Percentiles rank a stretch among this genome's conserved stretches.
These are phyloP conservation scores for Macropodus opercularis DNA, from an alignment of 2,797 vertebrate species.

Conservation along the genomic window DNA sequence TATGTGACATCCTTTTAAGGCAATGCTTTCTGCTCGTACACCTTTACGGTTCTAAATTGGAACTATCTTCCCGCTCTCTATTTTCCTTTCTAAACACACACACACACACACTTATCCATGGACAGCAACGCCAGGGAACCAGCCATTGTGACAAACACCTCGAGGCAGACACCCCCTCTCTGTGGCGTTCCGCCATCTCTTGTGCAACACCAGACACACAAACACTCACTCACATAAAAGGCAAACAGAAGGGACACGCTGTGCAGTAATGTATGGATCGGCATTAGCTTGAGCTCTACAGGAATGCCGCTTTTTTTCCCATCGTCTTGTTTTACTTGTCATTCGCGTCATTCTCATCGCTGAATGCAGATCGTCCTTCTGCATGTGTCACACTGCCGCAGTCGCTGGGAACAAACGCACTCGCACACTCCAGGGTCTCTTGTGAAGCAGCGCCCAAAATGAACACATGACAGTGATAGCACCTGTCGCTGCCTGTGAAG, in stretches of 20 bases:
- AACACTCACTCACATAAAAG: slow-evolving; percentile 2
- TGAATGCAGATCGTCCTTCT: slow-evolving; percentile 1
- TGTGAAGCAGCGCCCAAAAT: slow-evolving; percentile 51
- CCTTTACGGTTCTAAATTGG: slow-evolving; percentile 34
- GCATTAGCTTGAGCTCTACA: slow-evolving; percentile 3
- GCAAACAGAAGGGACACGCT: slow-evolving; percentile 31
- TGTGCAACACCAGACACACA: slow-evolving; percentile 31
- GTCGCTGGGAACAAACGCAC: not conserved
- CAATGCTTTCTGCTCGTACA: slow-evolving; percentile 18
- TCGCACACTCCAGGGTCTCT: slow-evolving; percentile 32
- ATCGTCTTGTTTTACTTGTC: not conserved
- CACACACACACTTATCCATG: slow-evolving; percentile 25
- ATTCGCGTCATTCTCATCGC: not conserved
- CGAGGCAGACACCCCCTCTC: slow-evolving; percentile 57
- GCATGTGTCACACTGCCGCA: not conserved
- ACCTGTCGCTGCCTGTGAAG: slow-evolving; percentile 61
- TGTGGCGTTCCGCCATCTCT: slow-evolving; percentile 56
- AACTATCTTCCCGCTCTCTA: slow-evolving; percentile 13
- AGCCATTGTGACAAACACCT: slow-evolving; percentile 63
- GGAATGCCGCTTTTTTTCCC: not conserved
- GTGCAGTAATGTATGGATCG: slow-evolving; percentile 15
- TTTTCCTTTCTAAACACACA: slow-evolving; percentile 2
- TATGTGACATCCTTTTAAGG: slow-evolving; percentile 27
- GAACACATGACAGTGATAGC: slow-evolving; percentile 52
- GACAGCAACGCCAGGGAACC: slow-evolving; percentile 52